phyloP scores from a whole-genome alignment of 2,113 vertebrate species.

The Nicator chloris region DNA sequence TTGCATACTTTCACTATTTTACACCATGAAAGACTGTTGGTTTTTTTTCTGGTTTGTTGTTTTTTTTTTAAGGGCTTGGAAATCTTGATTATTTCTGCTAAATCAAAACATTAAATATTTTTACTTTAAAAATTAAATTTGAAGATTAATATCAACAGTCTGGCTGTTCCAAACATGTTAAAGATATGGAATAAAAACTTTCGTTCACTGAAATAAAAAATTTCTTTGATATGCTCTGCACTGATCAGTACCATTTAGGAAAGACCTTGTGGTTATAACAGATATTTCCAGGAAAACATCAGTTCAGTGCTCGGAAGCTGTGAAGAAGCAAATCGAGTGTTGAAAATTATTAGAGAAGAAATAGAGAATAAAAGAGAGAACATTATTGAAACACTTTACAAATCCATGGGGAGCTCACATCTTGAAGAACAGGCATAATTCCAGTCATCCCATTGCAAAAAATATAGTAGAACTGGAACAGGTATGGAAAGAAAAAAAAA shows the following conservation, averaged over 20 bases:
- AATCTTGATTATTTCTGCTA: neutral
- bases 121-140: neutral
- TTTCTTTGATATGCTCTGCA: neutral
- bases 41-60: neutral
- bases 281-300: conserved; percentile 4
- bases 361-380: neutral
- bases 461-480: neutral
- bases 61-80: neutral
- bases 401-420: neutral
- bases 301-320: neutral
- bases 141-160: neutral
- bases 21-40: neutral
- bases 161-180: neutral
- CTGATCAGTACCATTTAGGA: neutral
- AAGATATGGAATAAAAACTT: neutral
- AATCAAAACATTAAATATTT: neutral
- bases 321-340: neutral
- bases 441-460: neutral
- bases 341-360: neutral
- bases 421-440: neutral
- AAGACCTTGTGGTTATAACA: neutral
- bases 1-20: neutral
- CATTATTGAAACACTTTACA: neutral
- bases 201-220: neutral
- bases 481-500: neutral